A percentile compares a stretch with the other conserved stretches of the same genome.
These are phyloP conservation scores for Agonopterix alstromeriana DNA, from an alignment of 2,888 invertebrate genomes.

Conservation along the genomic window DNA sequence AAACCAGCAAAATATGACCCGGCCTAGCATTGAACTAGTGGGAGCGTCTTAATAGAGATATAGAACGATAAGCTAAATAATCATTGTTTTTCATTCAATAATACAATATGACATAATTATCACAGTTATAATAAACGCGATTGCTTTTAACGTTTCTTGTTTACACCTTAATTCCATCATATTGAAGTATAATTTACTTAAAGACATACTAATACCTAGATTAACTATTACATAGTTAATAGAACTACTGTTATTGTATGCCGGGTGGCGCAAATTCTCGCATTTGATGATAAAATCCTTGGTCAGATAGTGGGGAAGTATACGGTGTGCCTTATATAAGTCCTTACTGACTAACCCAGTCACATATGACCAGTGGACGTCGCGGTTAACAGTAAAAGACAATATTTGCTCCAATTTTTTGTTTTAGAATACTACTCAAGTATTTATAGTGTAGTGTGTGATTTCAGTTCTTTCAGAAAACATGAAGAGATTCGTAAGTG, in stretches of 20 bases:
- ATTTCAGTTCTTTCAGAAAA: conserved; percentile 30
- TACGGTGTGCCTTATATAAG: conserved; percentile 47
- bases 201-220: neutral
- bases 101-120: no score
- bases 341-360: conserved; percentile 18
- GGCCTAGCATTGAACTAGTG: no score
- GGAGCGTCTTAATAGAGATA: no score
- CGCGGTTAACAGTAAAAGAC: conserved; percentile 8
- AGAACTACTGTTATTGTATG: neutral
- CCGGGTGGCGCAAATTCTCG: conserved; percentile 22
- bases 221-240: no score
- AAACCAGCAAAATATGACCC: no score
- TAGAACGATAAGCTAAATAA: no score
- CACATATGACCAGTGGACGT: conserved; percentile 43
- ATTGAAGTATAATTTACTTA: no score
- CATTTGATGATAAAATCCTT: conserved; percentile 19
- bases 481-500: conserved; percentile 66
- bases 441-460: conserved; percentile 11
- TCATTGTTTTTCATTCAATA: no score
- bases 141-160: no score
- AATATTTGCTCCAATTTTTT: no score
- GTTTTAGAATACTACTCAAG: neutral
- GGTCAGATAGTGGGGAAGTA: conserved; percentile 35
- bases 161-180: no score
- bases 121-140: no score